A percentile compares a stretch with the other conserved stretches of the same genome.
These are phyloP conservation scores for Nyctibius grandis DNA, from an alignment of 2,797 vertebrate genomes.

Conservation along the genomic window DNA sequence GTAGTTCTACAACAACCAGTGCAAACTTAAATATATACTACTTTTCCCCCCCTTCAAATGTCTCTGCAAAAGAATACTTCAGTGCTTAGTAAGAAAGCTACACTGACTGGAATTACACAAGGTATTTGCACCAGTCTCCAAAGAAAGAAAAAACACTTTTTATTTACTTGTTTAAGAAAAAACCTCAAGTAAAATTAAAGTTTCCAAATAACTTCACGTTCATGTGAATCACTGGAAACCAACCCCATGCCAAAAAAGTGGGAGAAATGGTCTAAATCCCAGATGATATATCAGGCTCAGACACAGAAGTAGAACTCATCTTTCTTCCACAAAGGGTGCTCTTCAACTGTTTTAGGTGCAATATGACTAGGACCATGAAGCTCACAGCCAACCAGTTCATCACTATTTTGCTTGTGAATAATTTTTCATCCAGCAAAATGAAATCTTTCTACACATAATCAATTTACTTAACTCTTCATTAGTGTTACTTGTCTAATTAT, in stretches of 20 bases:
- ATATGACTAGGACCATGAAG: neutral
- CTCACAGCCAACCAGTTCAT: neutral
- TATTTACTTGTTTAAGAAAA: neutral
- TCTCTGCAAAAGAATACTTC: neutral
- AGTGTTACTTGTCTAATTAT: neutral
- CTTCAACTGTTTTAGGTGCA: neutral
- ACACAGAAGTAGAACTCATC: neutral
- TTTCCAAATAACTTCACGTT: neutral
- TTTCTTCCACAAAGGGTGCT: neutral
- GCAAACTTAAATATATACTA: neutral
- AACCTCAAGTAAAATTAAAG: neutral
- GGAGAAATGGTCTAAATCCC: neutral
- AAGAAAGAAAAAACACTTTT: neutral
- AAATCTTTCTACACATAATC: neutral
- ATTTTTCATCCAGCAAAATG: neutral
- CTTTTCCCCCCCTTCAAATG: neutral
- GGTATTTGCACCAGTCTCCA: neutral
- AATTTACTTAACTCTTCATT: neutral
- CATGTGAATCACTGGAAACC: neutral
- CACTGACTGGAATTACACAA: neutral
- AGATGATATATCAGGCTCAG: neutral
- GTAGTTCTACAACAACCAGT: neutral
- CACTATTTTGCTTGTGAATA: neutral
- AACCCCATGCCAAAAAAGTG: neutral
- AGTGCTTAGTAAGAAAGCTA: neutral